Evolutionary conservation across 2,113 vertebrate species (phyloP).

Genomic region (Tragelaphus imberbis): DNA sequence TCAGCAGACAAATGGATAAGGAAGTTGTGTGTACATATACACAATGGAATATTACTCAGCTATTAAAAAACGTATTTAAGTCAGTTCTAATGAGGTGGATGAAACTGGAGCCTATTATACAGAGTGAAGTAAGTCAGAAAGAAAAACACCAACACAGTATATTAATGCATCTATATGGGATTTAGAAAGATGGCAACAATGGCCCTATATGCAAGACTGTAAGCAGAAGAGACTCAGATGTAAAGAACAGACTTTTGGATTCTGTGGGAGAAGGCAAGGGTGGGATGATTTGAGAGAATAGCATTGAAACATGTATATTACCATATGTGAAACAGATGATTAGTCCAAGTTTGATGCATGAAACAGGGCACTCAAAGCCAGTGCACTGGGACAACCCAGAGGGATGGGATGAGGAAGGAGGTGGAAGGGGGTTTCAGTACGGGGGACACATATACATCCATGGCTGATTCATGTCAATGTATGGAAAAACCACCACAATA

Average conservation of each 20-base stretch:
- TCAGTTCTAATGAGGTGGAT: not conserved
- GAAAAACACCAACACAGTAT: not conserved
- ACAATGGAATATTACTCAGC: not conserved
- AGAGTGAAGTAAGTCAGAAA: not conserved
- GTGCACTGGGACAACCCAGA: not conserved
- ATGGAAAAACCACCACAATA: not conserved
- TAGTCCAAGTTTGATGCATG: not conserved
- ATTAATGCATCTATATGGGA: not conserved
- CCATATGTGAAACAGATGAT: not conserved
- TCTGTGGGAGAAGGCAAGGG: not conserved
- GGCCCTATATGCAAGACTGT: not conserved
- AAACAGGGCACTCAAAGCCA: not conserved
- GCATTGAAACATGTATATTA: not conserved
- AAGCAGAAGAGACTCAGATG: not conserved
- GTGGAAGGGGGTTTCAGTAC: not conserved
- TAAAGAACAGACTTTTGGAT: not conserved
- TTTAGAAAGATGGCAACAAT: not conserved
- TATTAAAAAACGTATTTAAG: fast-evolving
- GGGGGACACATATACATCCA: not conserved
- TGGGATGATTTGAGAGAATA: not conserved
- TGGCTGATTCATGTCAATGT: not conserved
- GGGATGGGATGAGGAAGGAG: not conserved
- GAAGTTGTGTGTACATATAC: not conserved
- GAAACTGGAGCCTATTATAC: not conserved
- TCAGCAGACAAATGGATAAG: not conserved